Conservation (phyloP, 2,888 invertebrate genomes). For the Scaptomyza cyrtandrae region DNA sequence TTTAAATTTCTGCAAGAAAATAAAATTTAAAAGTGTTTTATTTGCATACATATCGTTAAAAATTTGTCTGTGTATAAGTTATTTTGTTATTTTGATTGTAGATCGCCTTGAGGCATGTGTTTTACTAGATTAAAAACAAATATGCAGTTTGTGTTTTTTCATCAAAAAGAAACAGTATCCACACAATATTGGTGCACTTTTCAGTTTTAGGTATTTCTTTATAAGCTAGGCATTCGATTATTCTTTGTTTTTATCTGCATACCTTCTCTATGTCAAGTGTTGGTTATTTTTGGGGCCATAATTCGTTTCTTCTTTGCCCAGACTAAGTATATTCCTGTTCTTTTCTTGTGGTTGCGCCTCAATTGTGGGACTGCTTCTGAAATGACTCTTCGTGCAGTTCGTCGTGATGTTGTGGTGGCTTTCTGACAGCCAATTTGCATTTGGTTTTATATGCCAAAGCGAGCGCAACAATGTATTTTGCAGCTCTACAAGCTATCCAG, state of each 20-base stretch:
- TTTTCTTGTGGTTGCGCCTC: slow-evolving; percentile 53
- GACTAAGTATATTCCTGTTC: slow-evolving; percentile 59
- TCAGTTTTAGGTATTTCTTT: not conserved
- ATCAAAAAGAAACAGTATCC: too few relatives aligned
- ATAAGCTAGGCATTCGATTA: not conserved
- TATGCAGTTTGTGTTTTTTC: too few relatives aligned
- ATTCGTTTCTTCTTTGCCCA: slow-evolving; percentile 30
- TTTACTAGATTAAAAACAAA: too few relatives aligned
- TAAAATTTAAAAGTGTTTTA: not conserved
- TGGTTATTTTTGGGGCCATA: slow-evolving; percentile 27
- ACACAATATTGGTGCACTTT: slow-evolving; percentile 1
- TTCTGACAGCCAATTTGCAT: slow-evolving; percentile 72
- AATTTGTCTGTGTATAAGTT: too few relatives aligned
- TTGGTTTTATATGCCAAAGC: slow-evolving; percentile 54
- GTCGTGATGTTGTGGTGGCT: slow-evolving; percentile 72
- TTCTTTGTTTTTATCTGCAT: not conserved
- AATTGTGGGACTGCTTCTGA: slow-evolving; percentile 39
- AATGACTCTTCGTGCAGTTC: slow-evolving; percentile 61
- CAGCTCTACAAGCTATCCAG: slow-evolving; percentile 53
- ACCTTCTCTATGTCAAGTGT: slow-evolving; percentile 21
- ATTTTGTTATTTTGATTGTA: too few relatives aligned
- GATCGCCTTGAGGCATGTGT: too few relatives aligned
- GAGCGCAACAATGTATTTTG: slow-evolving; percentile 30
- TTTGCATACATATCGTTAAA: not conserved
- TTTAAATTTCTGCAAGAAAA: slow-evolving; percentile 42